Evolutionary conservation across 1,140 invertebrate genomes (phyloP).

Genomic region (Rhagoletis pomonella): DNA sequence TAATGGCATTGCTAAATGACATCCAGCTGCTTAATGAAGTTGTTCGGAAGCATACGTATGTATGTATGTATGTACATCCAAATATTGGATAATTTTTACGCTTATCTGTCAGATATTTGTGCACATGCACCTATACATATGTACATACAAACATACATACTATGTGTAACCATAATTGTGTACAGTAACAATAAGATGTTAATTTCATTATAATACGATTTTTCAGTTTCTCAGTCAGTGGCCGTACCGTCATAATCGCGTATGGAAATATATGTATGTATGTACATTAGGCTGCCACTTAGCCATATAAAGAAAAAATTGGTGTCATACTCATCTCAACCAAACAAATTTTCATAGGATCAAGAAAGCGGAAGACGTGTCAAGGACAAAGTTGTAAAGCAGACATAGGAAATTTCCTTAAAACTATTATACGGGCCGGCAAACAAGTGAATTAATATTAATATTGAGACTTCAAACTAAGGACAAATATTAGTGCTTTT

Average conservation of each 20-base stretch:
- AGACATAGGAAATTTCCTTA: no score
- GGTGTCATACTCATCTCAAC: not conserved
- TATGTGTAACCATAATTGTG: not conserved
- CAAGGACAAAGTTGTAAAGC: no score
- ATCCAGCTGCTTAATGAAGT: constrained; percentile 53
- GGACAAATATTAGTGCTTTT: no score
- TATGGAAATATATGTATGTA: no score
- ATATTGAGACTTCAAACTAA: no score
- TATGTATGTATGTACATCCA: not conserved
- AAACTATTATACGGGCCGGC: no score
- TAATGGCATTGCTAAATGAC: constrained; percentile 63
- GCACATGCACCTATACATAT: not conserved
- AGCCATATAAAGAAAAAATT: not conserved
- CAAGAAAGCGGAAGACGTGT: no score
- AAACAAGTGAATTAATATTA: no score
- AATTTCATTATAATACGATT: constrained; percentile 4
- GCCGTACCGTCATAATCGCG: no score
- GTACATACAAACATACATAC: not conserved
- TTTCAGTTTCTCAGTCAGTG: not conserved
- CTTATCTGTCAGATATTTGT: constrained; percentile 21
- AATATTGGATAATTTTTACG: constrained; percentile 13
- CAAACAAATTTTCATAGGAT: no score
- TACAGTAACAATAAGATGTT: constrained; percentile 1
- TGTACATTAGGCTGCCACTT: not conserved
- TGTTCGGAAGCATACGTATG: constrained; percentile 5